Conservation (phyloP, 2,888 invertebrate genomes). For the Nomada ruficornis region DNA sequence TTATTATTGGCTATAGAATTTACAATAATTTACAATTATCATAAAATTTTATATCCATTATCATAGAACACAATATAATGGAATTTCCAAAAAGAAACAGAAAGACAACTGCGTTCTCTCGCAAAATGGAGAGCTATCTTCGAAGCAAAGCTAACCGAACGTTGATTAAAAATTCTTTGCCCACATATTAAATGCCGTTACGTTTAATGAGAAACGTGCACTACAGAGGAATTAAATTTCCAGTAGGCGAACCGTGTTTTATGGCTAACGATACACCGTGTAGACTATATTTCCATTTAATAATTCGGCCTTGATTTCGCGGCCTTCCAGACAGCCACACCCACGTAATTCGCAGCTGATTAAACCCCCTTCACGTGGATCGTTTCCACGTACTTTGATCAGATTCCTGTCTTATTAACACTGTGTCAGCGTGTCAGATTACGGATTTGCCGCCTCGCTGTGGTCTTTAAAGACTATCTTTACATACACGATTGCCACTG, state of each 20-base stretch:
- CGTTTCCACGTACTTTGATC: slow-evolving; percentile 35
- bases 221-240: background rate
- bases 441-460: slow-evolving; percentile 40
- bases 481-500: background rate
- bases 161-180: too few relatives aligned
- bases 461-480: slow-evolving; percentile 29
- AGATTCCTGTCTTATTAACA: slow-evolving; percentile 32
- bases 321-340: slow-evolving; percentile 38
- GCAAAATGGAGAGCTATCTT: too few relatives aligned
- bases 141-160: too few relatives aligned
- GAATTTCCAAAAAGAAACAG: too few relatives aligned
- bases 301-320: slow-evolving; percentile 30
- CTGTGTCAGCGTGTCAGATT: slow-evolving; percentile 36
- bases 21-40: too few relatives aligned
- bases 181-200: too few relatives aligned
- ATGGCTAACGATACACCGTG: background rate
- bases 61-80: too few relatives aligned
- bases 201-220: background rate
- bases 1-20: too few relatives aligned
- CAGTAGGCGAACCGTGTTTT: background rate
- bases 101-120: too few relatives aligned
- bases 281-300: background rate
- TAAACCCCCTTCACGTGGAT: slow-evolving; percentile 40
- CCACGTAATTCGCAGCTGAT: slow-evolving; percentile 39
- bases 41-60: too few relatives aligned